These are phyloP conservation scores for Galerucella calmariensis DNA, from an alignment of 2,888 invertebrate genomes.

Conservation along the genomic window DNA sequence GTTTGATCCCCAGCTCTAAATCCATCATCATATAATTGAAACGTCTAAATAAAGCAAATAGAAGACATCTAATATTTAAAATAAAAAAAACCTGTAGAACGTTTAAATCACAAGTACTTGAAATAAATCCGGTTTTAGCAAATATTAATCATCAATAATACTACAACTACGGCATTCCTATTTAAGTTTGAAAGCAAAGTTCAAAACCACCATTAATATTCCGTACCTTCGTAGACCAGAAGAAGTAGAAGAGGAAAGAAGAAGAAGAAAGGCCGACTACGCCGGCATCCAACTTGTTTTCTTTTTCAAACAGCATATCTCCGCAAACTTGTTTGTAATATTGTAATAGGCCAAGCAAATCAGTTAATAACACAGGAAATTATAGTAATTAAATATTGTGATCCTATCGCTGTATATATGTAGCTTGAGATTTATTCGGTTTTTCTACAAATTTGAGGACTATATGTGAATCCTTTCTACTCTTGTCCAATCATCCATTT, in stretches of 20 bases:
- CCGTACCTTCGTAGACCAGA: constrained; percentile 18
- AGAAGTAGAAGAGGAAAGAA: constrained; percentile 11
- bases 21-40: too few species aligned
- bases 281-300: constrained; percentile 37
- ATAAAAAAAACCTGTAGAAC: too few species aligned
- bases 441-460: too few species aligned
- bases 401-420: background rate
- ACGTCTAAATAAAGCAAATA: too few species aligned
- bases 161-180: constrained; percentile 20
- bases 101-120: background rate
- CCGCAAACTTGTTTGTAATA: constrained; percentile 40
- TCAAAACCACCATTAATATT: constrained; percentile 32
- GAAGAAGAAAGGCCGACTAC: constrained; percentile 8
- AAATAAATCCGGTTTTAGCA: constrained; percentile 13
- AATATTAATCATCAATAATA: constrained; percentile 24
- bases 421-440: too few species aligned
- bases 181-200: constrained; percentile 24
- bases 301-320: constrained; percentile 40
- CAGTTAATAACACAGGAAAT: constrained; percentile 1
- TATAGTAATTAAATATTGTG: background rate
- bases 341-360: constrained; percentile 24
- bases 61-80: too few species aligned
- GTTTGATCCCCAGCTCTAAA: background rate
- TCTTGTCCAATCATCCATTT: too few species aligned
- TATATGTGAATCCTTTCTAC: too few species aligned